A percentile compares a stretch with the other conserved stretches of the same genome.
phyloP scores from a whole-genome alignment of 2,797 vertebrate species.

The Aplochiton taeniatus region DNA sequence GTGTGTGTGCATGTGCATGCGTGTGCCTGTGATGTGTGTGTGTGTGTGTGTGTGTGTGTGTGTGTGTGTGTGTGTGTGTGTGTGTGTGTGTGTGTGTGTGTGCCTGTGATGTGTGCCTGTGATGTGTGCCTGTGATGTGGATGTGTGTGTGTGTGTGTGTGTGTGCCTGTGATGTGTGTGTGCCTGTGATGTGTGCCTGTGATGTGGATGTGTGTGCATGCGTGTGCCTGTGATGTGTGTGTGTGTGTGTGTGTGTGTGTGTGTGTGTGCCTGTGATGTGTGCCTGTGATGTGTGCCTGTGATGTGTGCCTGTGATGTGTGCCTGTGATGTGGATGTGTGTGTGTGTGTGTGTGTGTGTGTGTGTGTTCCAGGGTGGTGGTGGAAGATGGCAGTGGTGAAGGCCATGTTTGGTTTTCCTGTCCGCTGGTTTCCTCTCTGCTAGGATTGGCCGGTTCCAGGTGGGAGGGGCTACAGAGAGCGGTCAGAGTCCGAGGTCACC shows the following conservation, averaged over 20 bases:
- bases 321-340: constrained; percentile 2
- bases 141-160: too few relatives aligned
- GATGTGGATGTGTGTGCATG: constrained; percentile 1
- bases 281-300: too few relatives aligned
- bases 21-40: not conserved
- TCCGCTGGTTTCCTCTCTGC: constrained; percentile 50
- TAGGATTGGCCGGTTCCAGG: constrained; percentile 59
- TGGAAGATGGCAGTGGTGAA: constrained; percentile 74
- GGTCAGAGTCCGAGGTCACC: constrained; percentile 64
- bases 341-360: constrained; percentile 16
- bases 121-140: too few relatives aligned
- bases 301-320: too few relatives aligned
- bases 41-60: constrained; percentile 1
- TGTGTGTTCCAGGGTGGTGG: constrained; percentile 50
- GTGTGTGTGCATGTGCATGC: constrained; percentile 6
- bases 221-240: constrained; percentile 7
- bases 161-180: too few relatives aligned
- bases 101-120: too few relatives aligned
- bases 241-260: constrained; percentile 15
- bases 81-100: constrained; percentile 18
- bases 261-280: too few relatives aligned
- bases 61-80: not conserved
- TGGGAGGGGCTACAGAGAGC: constrained; percentile 76
- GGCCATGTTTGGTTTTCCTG: constrained; percentile 68
- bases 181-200: constrained; percentile 7